Conservation (phyloP, 2,888 invertebrate species). For the Eledona agricola region DNA sequence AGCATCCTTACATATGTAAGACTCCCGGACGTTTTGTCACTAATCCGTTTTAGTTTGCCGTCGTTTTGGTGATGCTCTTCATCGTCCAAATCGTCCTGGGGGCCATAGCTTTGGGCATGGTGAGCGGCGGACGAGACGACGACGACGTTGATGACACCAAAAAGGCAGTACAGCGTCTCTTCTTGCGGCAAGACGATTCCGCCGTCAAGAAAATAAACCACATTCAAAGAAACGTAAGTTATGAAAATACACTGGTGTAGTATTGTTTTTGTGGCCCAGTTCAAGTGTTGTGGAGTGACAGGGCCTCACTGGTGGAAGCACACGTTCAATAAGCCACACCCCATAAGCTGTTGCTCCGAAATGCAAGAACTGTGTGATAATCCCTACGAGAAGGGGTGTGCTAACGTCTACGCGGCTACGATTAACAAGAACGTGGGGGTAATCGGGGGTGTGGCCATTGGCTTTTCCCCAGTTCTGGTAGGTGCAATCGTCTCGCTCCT, state of each 20-base stretch:
- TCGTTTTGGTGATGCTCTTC: conserved; percentile 26
- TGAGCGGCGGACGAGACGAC: conserved; percentile 13
- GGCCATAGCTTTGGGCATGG: conserved; percentile 26
- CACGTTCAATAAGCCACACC: conserved; percentile 18
- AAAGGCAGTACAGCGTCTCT: conserved; percentile 27
- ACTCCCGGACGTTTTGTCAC: not conserved
- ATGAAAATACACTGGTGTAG: not conserved
- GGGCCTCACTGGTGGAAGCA: conserved; percentile 32
- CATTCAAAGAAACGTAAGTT: conserved; percentile 31
- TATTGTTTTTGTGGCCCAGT: conserved; percentile 9
- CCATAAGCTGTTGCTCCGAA: conserved; percentile 27
- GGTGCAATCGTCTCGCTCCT: not conserved
- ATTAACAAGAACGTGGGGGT: conserved; percentile 30
- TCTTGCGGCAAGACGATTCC: conserved; percentile 19
- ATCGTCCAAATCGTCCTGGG: conserved; percentile 37
- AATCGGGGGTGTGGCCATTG: conserved; percentile 37
- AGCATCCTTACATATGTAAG: conserved; percentile 28
- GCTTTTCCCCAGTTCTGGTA: conserved; percentile 27
- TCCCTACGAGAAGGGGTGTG: conserved; percentile 30
- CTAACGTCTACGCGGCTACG: conserved; percentile 12
- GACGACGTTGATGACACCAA: conserved; percentile 13
- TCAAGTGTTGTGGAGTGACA: conserved; percentile 31
- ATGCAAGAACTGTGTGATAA: conserved; percentile 21
- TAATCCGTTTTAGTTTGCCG: conserved; percentile 24
- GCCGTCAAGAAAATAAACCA: conserved; percentile 24